Base-by-base conservation (phyloP, 2,888 invertebrate genomes). In the Eledona agricola region DNA sequence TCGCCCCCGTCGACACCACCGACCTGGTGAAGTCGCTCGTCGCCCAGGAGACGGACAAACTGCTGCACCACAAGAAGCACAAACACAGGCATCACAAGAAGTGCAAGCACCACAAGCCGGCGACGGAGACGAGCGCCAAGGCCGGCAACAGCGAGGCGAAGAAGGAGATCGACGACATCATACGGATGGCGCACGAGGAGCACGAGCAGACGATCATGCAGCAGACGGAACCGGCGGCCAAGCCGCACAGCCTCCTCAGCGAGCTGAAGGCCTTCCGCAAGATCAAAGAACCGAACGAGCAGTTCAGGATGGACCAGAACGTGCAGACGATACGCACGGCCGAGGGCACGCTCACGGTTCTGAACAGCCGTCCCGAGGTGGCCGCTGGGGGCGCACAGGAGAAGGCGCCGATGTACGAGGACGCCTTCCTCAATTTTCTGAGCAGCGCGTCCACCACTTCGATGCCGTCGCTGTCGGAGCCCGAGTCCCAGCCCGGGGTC, bases 111-210 rank as follows among this genome's bases (percentile, higher is more conserved):
- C 11, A 17, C 3, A 43, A 57, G 37, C 28, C 34, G 29, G 37
- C 42, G 19, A 31, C 46, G 20, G 26, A 15, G 25, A 23, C 40
- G 4, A 15, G 6, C 9, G 13, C 19, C 11, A 12, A 17, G 10
- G 0, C 16, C 7, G 19, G 20, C 25, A 12, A 13, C 6, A 52
- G 9, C 15, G 63, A 67, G 51, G 56, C 58, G 10, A 67, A 66
- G 45, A 58, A 62, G 29, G 71, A 70, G 31, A 74, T 76, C 37
- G 74, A 75, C 43, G 67, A 67, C 34, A 76, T 76, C 26, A 75
- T 76, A n/a, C 62, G 69, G 13, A 66, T 71, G 16, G 75, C 75
- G 0, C 68, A 67, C 4, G 63, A 72, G 37, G 76, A 76, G 54
- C 74, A 75, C 56, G 72, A 73, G 58, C 65, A 65, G 45, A 60